phyloP scores from a whole-genome alignment of 2,113 vertebrate species.

The Osmerus mordax region DNA sequence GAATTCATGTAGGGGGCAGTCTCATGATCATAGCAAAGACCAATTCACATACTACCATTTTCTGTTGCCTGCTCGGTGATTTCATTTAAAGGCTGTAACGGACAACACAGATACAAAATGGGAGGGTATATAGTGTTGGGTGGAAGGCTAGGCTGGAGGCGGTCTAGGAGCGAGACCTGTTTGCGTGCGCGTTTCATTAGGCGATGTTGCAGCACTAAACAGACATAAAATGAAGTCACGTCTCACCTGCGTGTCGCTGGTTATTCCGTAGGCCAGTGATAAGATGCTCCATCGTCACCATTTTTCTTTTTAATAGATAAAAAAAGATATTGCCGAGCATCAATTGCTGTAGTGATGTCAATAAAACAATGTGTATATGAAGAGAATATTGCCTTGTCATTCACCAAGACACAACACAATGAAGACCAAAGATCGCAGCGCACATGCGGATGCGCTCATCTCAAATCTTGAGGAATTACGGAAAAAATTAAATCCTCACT shows the following conservation, averaged over 20 bases:
- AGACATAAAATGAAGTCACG: conserved; percentile 35
- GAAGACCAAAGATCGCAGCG: conserved; percentile 3
- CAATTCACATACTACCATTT: conserved; percentile 3
- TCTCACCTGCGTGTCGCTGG: conserved; percentile 48
- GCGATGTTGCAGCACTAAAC: conserved; percentile 45
- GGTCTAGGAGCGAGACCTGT: conserved; percentile 22
- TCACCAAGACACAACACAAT: not conserved
- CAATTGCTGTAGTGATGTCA: not conserved
- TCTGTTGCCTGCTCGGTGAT: conserved; percentile 27
- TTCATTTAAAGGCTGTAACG: conserved; percentile 33
- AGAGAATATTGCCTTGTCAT: not conserved
- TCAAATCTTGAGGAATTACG: conserved; percentile 6
- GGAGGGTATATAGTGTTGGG: conserved; percentile 52
- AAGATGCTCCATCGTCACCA: conserved; percentile 50
- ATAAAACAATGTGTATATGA: conserved; percentile 14
- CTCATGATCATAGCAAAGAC: not conserved
- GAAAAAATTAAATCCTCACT: not conserved
- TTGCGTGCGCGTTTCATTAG: conserved; percentile 13
- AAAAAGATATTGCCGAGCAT: conserved; percentile 4
- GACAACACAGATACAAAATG: conserved; percentile 41
- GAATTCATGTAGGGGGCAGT: not conserved
- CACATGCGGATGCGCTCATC: conserved; percentile 9
- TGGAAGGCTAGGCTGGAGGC: conserved; percentile 34
- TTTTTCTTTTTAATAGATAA: conserved; percentile 8
- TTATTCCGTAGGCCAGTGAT: conserved; percentile 29